A percentile compares a stretch with the other conserved stretches of the same genome.
These are phyloP conservation scores for Ciona savignyi DNA, from an alignment of 23 tunicate genomes.

Conservation along the genomic window DNA sequence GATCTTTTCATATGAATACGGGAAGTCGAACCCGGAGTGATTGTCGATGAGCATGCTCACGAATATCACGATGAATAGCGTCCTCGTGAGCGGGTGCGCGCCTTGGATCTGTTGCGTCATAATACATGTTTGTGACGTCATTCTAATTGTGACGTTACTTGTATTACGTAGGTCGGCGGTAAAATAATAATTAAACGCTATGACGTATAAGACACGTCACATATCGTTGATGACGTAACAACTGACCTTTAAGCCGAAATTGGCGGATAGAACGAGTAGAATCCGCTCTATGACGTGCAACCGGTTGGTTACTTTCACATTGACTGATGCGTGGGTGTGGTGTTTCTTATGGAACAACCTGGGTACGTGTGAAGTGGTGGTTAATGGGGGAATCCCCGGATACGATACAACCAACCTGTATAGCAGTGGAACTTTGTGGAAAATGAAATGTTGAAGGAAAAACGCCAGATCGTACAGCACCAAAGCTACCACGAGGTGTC, in stretches of 20 bases:
- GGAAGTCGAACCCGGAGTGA: slow-evolving; percentile 87
- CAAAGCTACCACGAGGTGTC: slow-evolving; percentile 46
- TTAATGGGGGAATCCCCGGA: no score
- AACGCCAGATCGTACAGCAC: slow-evolving; percentile 66
- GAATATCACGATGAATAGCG: slow-evolving; percentile 45
- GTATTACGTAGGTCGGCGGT: no score
- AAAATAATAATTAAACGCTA: no score
- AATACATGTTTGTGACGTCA: neutral
- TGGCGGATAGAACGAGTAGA: slow-evolving; percentile 53
- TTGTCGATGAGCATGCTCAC: slow-evolving; percentile 53
- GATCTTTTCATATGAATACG: slow-evolving; percentile 63
- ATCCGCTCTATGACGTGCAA: slow-evolving; percentile 72
- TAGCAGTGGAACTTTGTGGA: slow-evolving; percentile 47
- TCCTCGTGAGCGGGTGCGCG: slow-evolving; percentile 82
- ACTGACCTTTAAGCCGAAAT: slow-evolving; percentile 58
- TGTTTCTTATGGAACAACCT: slow-evolving; percentile 61
- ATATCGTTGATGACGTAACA: no score
- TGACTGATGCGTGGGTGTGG: slow-evolving; percentile 60
- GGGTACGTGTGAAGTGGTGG: neutral
- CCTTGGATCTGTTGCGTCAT: slow-evolving; percentile 39
- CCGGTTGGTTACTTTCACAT: slow-evolving; percentile 58
- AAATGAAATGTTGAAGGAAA: slow-evolving; percentile 44
- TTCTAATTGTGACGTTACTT: neutral
- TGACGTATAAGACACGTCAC: no score
- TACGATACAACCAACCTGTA: slow-evolving; percentile 75